phyloP scores from a whole-genome alignment of 1,140 invertebrate genomes.

The Musca domestica region DNA sequence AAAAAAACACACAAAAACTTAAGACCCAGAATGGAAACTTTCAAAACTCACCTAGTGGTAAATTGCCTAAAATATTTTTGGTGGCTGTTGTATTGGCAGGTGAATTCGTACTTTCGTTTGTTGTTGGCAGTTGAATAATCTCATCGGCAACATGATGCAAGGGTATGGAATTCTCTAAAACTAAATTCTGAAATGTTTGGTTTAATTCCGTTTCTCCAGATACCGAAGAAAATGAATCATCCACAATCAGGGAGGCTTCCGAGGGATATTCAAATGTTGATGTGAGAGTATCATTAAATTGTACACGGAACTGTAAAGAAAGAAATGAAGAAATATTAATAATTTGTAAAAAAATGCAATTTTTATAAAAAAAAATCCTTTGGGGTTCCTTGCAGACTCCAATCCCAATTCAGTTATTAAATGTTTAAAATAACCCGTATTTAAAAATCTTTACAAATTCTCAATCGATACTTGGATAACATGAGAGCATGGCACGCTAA shows the following conservation, averaged over 20 bases:
- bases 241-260: slow-evolving; percentile 69
- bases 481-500: too few relatives aligned
- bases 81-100: slow-evolving; percentile 33
- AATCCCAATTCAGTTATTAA: too few relatives aligned
- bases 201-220: slow-evolving; percentile 24
- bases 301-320: slow-evolving; percentile 69
- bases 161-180: slow-evolving; percentile 25
- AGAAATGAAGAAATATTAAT: slow-evolving; percentile 19
- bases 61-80: slow-evolving; percentile 50
- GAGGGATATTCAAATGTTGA: slow-evolving; percentile 84
- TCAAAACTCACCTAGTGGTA: slow-evolving; percentile 50
- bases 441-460: too few relatives aligned
- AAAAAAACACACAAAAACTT: neutral
- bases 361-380: neutral
- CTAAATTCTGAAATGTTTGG: slow-evolving; percentile 23
- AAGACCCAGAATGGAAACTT: slow-evolving; percentile 5
- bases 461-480: too few relatives aligned
- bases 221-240: slow-evolving; percentile 55
- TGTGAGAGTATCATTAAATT: slow-evolving; percentile 79
- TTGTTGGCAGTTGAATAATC: slow-evolving; percentile 49
- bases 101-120: slow-evolving; percentile 32
- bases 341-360: neutral
- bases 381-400: too few relatives aligned
- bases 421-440: too few relatives aligned
- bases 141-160: slow-evolving; percentile 49